Evolutionary conservation across 2,113 vertebrate species (phyloP).

Genomic region (Myotis brandtii): DNA sequence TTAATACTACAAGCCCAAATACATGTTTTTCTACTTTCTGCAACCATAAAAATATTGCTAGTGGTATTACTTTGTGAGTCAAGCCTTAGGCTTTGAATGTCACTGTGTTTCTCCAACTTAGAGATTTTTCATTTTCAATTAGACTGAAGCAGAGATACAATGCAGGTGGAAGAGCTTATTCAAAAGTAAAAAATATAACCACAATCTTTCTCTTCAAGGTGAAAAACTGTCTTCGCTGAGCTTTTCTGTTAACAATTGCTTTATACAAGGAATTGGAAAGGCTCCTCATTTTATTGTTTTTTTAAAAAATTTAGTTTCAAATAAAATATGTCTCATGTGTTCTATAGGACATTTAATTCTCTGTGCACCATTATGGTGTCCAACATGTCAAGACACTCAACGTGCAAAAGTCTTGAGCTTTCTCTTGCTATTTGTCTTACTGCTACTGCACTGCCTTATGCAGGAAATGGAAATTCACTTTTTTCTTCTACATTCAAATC

Average conservation of each 20-base stretch:
- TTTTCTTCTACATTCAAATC: neutral
- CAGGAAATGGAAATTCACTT: neutral
- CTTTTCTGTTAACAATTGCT: neutral
- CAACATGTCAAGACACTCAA: neutral
- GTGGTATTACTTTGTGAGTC: constrained; percentile 49
- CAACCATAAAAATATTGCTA: constrained; percentile 47
- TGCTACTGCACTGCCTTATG: neutral
- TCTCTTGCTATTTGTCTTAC: neutral
- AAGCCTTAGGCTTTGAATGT: constrained; percentile 47
- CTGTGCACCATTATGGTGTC: neutral
- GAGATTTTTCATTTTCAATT: constrained; percentile 69
- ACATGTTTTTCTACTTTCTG: neutral
- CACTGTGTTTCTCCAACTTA: neutral
- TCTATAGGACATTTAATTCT: neutral
- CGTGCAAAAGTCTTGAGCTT: neutral
- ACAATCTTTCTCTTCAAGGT: neutral
- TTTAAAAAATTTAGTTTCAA: neutral
- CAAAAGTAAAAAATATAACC: constrained; percentile 17
- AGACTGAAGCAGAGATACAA: neutral
- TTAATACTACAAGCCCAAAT: constrained; percentile 61
- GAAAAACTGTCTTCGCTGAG: neutral
- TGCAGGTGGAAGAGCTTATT: neutral
- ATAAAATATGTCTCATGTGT: neutral
- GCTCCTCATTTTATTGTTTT: neutral
- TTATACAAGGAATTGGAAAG: constrained; percentile 18